Base-by-base conservation (phyloP, 2,113 vertebrate genomes). In the Centrocercus urophasianus region DNA sequence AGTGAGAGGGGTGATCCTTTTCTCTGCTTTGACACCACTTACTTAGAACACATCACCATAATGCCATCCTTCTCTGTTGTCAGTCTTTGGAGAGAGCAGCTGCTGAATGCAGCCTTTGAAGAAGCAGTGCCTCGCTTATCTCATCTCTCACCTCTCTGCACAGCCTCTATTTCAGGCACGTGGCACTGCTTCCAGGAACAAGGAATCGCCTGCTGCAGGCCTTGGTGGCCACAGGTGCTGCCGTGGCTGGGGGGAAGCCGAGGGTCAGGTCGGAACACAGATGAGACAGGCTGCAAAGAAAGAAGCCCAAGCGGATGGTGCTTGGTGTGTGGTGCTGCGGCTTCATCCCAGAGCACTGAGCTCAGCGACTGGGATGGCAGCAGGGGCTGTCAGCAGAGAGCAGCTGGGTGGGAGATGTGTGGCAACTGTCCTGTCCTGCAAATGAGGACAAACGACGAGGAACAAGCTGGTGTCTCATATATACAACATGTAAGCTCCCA, bases 341-440 rank as follows among this genome's bases (percentile, higher is more conserved):
- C 40, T 79, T 67, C 45, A 59, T 18, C 59, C 45, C 16, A 83
- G 30, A 38, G 7, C 42, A 38, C 11, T 5, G 45, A 36, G 57
- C 47, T 75, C 36, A 28, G 40, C 0, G 0, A 5, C 28, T 21
- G 48, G 64, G 40, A 30, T 11, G 47, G 61, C 42, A 16, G 17
- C 70, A 13, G 83, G 36, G 65, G 40, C 13, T 42, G 17, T 38
- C 36, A 48, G 30, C 24, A 85, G 59, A 74, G 42, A 57, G 27
- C 75, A 59, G 56, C 27, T 48, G 40, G 30, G 10, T 69, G 45
- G 30, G 50, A 0, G 0, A 30, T 11, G 13, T 5, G 1, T 70
- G 28, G 42, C 45, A 77, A 42, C 19, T 74, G 17, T 38, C 10
- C 59, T 30, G 63, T 63, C 56, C 69, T 8, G 8, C 6, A 21